Evolutionary conservation across 2,113 vertebrate species (phyloP).

Genomic region (Pterocles gutturalis): DNA sequence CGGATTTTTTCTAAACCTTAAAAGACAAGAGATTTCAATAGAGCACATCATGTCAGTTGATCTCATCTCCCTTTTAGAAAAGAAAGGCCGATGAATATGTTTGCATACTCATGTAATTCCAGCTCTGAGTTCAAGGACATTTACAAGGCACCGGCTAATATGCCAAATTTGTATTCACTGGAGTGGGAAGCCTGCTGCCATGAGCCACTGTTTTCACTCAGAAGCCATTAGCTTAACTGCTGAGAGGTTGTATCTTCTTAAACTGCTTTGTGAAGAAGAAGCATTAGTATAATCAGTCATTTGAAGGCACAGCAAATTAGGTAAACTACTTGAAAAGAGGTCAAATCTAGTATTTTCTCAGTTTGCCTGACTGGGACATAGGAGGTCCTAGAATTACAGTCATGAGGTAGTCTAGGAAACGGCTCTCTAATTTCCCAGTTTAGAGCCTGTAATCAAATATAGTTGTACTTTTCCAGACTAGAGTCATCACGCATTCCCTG

Average conservation of each 20-base stretch:
- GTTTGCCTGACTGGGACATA: neutral
- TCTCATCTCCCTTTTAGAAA: neutral
- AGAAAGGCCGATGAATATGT: neutral
- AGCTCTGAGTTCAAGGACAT: neutral
- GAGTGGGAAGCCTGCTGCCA: neutral
- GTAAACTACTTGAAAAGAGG: neutral
- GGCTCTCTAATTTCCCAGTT: neutral
- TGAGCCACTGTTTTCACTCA: neutral
- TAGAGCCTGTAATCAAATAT: neutral
- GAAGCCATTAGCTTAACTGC: neutral
- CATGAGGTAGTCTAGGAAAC: neutral
- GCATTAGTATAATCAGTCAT: neutral
- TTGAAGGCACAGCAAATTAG: neutral
- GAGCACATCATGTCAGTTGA: neutral
- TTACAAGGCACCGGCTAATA: neutral
- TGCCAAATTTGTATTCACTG: neutral
- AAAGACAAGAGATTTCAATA: neutral
- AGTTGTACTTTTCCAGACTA: constrained; percentile 40
- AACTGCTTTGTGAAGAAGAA: neutral
- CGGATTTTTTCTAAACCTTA: neutral
- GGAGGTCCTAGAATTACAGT: neutral
- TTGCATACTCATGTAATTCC: neutral
- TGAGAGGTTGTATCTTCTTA: neutral
- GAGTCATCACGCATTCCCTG: neutral
- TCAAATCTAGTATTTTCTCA: neutral